These are phyloP conservation scores for Chascanopsetta lugubris DNA, from an alignment of 2,113 vertebrate genomes.

Conservation along the genomic window DNA sequence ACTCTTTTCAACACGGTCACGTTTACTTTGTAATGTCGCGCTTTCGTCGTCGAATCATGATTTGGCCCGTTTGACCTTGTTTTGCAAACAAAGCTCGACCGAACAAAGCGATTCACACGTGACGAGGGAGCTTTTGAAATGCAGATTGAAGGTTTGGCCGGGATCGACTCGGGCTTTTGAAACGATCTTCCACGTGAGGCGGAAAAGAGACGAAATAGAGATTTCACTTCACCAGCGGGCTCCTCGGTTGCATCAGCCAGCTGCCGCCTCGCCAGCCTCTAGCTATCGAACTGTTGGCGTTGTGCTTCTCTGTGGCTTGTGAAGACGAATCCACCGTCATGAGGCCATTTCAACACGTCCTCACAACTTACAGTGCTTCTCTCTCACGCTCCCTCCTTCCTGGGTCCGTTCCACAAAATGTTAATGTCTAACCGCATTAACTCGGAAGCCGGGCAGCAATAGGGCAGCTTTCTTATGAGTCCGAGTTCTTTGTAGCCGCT, in stretches of 20 bases:
- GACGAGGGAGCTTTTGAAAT: too few relatives aligned
- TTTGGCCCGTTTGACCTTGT: background rate
- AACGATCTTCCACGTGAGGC: background rate
- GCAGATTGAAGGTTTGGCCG: too few relatives aligned
- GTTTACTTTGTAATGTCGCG: background rate
- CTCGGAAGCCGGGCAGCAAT: too few relatives aligned
- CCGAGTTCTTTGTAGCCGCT: too few relatives aligned
- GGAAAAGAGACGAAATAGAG: conserved; percentile 23
- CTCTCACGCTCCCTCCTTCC: too few relatives aligned
- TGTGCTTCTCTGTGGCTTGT: background rate
- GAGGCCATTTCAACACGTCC: too few relatives aligned
- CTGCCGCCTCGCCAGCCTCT: conserved; percentile 24
- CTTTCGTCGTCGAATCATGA: background rate
- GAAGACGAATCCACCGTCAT: too few relatives aligned
- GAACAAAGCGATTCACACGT: conserved; percentile 1
- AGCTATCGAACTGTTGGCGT: conserved; percentile 21
- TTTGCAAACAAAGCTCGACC: conserved; percentile 1
- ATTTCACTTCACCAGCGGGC: conserved; percentile 13
- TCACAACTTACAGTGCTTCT: too few relatives aligned
- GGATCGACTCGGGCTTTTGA: too few relatives aligned
- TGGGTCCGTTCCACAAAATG: too few relatives aligned
- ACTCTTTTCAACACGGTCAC: background rate
- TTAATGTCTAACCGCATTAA: too few relatives aligned
- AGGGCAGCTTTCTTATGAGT: too few relatives aligned
- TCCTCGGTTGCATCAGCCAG: conserved; percentile 53